Conservation (phyloP, 1,140 invertebrate genomes). For the Battus philenor region DNA sequence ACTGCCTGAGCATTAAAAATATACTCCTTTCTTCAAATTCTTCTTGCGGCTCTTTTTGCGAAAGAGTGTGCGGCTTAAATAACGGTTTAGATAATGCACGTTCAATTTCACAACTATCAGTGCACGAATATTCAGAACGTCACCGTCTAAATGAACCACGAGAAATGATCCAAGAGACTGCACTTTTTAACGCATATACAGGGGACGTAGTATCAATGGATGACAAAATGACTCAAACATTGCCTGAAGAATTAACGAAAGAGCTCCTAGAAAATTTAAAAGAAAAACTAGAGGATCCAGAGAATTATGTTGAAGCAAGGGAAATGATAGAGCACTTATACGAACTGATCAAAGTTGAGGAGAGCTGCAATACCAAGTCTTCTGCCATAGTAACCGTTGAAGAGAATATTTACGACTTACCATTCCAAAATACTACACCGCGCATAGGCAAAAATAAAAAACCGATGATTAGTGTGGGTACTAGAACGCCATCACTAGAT, state of each 20-base stretch:
- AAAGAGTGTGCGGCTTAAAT: constrained; percentile 40
- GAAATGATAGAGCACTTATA: constrained; percentile 88
- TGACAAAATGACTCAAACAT: constrained; percentile 83
- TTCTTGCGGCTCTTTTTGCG: constrained; percentile 44
- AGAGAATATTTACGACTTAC: constrained; percentile 81
- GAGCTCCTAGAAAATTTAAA: constrained; percentile 83
- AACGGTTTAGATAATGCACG: constrained; percentile 68
- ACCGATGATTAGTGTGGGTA: constrained; percentile 77
- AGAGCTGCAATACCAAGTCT: constrained; percentile 80
- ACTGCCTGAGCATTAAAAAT: constrained; percentile 52
- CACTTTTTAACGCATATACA: constrained; percentile 36
- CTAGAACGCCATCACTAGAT: constrained; percentile 79
- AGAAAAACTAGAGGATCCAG: constrained; percentile 83
- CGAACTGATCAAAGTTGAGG: constrained; percentile 85
- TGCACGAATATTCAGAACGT: constrained; percentile 80
- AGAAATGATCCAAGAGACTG: constrained; percentile 69
- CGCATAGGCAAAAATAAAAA: constrained; percentile 59
- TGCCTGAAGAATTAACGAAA: constrained; percentile 85
- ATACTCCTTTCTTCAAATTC: constrained; percentile 46
- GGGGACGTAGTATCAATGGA: constrained; percentile 74
- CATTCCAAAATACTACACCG: constrained; percentile 71
- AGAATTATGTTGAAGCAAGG: constrained; percentile 83
- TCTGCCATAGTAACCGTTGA: constrained; percentile 56
- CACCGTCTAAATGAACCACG: constrained; percentile 73
- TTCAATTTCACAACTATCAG: constrained; percentile 79